Base-by-base conservation (phyloP, 2,888 invertebrate genomes). In the Heliconius hortense region DNA sequence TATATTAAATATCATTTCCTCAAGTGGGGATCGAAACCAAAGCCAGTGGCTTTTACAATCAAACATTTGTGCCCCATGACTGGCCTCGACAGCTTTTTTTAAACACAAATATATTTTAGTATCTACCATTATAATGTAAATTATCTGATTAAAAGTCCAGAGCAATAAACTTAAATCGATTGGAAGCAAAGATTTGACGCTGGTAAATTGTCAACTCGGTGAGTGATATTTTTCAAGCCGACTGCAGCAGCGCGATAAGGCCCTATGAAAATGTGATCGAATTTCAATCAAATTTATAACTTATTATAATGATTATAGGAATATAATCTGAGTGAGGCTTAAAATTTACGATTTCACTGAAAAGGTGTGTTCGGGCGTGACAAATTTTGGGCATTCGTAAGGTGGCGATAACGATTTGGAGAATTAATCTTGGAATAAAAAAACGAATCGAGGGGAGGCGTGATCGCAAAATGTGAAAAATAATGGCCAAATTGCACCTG, bases 271-370 rank as follows among this genome's bases (percentile, higher is more conserved):
- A 92, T 93, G 91, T 92, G 90, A 92, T 92, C 92, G 89, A 92
- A 92, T 91, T 93, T 93, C 93, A 93, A 93, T 94, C 91, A 91
- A 93, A 93, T 93, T 93, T 93, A 94, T 92, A 92, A 93, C 87
- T 92, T 92, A 92, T 91, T 89, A 93, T 93, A 93, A 93, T 93
- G 90, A 93, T 93, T 92, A 91, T 92, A 92, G 92, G 91, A 87
- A 88, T 89, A 92, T 93, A 93, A 93, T 93, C 92, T 84, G 86
- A 82, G 88, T 84, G 84, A 79, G 89, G 90, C 92, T 90, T 90
- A 89, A 91, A 91, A 92, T 93, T 93, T 90, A 90, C 90, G 90
- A 93, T 93, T 92, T 89, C 84, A 89, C 84, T 91, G 91, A 93
- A 94, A 93, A 94, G 94, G 92, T 93, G 93, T 90, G 91, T 86